Evolutionary conservation across 2,113 vertebrate genomes (phyloP), one percentile per base, ranked within the genome.

Genomic region (Lophius piscatorius): DNA sequence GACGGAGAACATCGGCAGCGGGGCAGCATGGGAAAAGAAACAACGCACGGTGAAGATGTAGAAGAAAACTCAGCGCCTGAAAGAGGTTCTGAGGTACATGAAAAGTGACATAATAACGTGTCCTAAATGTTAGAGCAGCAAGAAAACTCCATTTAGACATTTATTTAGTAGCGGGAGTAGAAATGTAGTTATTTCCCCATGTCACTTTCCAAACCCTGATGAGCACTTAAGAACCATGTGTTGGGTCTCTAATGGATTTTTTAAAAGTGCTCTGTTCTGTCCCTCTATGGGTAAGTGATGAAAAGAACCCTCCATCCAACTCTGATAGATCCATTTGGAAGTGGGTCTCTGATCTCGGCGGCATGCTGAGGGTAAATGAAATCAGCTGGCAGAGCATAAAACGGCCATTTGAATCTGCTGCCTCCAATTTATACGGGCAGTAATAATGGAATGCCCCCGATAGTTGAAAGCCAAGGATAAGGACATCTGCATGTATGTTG

Each of bases 281-380:
- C 75, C 57, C 78, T 80, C 73, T 83, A 90, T 83, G 82, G 83
- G 72, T 84, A 87, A 86, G 76, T 87, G 87, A 88, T 81, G 36
- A 41, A 47, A 59, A 35, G 16, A 20, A 44, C 50, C 14, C 16
- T 48, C 65, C 38, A 51, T 55, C 62, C 48, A 26, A 42, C 64
- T 79, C 63, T 81, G 78, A 88, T 88, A 78, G 83, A 90, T 88
- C 88, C 63, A 83, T 83, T 87, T 84, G 88, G 72, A 50, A 67
- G 33, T 5, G 41, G 51, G 64, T 80, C 62, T 73, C 54, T 60
- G 57, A 77, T 74, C 51, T 55, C 64, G 9, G 35, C 50, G 0
- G 62, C 59, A 52, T 56, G 60, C 63, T 64, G 79, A 50, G 86
- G 63, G 82, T 82, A 86, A 88, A 89, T 89, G 64, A 87, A 89